phyloP scores from a whole-genome alignment of 2,113 vertebrate genomes.

The Salvelinus sp. region DNA sequence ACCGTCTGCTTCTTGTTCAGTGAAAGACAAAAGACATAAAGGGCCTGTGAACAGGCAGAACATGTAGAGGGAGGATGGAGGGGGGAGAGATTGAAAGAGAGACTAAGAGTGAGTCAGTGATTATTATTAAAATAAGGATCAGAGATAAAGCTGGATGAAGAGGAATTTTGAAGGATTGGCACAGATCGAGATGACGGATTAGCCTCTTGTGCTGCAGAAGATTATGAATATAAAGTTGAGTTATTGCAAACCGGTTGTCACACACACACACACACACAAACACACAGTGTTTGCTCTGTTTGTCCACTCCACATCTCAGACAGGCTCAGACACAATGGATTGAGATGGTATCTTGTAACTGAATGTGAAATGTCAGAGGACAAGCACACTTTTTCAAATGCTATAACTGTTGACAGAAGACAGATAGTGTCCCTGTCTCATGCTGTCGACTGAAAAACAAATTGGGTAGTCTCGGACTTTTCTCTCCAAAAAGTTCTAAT shows the following conservation, averaged over 20 bases:
- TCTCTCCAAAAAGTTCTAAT: too few species aligned
- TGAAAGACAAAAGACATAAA: slow-evolving; percentile 11
- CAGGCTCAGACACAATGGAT: background rate
- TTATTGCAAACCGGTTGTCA: slow-evolving; percentile 15
- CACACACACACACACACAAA: background rate
- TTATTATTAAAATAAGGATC: slow-evolving; percentile 46
- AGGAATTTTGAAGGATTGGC: slow-evolving; percentile 41
- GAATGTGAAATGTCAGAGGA: background rate
- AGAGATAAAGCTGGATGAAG: slow-evolving; percentile 42
- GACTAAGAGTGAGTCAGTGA: slow-evolving; percentile 28
- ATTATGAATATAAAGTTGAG: slow-evolving; percentile 40
- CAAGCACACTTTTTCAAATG: too few species aligned
- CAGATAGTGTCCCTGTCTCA: too few species aligned
- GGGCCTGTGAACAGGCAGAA: background rate
- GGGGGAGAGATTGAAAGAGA: slow-evolving; percentile 17
- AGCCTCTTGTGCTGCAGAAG: slow-evolving; percentile 33
- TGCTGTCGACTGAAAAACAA: too few species aligned
- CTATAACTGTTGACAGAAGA: too few species aligned
- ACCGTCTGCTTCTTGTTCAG: slow-evolving; percentile 36
- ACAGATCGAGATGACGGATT: slow-evolving; percentile 36
- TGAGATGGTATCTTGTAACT: background rate
- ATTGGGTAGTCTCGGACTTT: too few species aligned
- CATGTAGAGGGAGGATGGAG: background rate
- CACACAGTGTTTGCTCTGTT: background rate
- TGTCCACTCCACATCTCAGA: background rate